Evolutionary conservation across 2,888 invertebrate genomes (phyloP).

Genomic region (Noctua comes): DNA sequence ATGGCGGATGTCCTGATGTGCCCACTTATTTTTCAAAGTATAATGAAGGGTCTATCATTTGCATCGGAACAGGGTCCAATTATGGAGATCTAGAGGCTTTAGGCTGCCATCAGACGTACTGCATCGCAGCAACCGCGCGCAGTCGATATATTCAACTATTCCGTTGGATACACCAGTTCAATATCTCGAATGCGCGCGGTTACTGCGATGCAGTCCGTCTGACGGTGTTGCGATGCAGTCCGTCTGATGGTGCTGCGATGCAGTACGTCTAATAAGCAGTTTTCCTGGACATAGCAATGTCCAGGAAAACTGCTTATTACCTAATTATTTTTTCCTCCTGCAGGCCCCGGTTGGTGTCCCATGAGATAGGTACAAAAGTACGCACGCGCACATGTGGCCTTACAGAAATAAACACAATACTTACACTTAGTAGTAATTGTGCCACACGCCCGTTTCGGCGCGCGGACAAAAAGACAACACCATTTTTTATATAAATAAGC

Average conservation of each 20-base stretch:
- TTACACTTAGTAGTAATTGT: slow-evolving; percentile 85
- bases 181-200: too few relatives aligned
- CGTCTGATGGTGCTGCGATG: too few relatives aligned
- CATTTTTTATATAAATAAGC: slow-evolving; percentile 84
- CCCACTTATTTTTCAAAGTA: not conserved
- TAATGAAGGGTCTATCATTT: not conserved
- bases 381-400: slow-evolving; percentile 84
- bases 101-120: too few relatives aligned
- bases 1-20: not conserved
- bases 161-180: too few relatives aligned
- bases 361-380: slow-evolving; percentile 72
- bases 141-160: too few relatives aligned
- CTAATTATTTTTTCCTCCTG: not conserved
- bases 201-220: too few relatives aligned
- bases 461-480: slow-evolving; percentile 78
- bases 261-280: too few relatives aligned
- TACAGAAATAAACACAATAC: slow-evolving; percentile 88
- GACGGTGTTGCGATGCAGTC: too few relatives aligned
- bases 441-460: slow-evolving; percentile 83
- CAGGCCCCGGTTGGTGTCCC: slow-evolving; percentile 55
- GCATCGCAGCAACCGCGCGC: too few relatives aligned
- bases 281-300: too few relatives aligned
- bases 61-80: not conserved
- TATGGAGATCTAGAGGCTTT: not conserved
- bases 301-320: not conserved